A percentile compares a stretch with the other conserved stretches of the same genome.
Evolutionary conservation across 2,797 vertebrate genomes (phyloP).

Genomic region (Lepus oiostolus): DNA sequence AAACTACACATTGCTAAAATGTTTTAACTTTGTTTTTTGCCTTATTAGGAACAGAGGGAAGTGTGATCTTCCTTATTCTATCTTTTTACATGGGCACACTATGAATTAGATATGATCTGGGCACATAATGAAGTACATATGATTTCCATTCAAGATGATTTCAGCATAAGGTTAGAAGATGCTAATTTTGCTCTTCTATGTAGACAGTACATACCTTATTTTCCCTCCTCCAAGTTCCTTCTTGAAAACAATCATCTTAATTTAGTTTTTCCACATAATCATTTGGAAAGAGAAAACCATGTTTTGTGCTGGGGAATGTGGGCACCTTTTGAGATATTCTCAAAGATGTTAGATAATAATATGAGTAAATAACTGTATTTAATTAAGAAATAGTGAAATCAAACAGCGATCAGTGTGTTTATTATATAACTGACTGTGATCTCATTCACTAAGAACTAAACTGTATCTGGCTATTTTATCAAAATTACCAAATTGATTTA

Average conservation of each 20-base stretch:
- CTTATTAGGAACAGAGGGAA: neutral
- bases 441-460: conserved; percentile 8
- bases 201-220: neutral
- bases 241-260: neutral
- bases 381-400: neutral
- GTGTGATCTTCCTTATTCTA: neutral
- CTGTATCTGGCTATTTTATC: neutral
- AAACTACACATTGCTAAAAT: neutral
- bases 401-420: neutral
- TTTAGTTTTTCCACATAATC: neutral
- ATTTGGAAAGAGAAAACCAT: neutral
- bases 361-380: neutral
- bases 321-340: neutral
- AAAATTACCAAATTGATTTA: neutral
- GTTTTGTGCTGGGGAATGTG: neutral
- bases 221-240: neutral
- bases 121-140: neutral
- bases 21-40: neutral
- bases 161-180: neutral
- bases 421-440: neutral
- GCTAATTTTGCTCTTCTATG: neutral
- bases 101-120: neutral
- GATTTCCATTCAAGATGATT: neutral
- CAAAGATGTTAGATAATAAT: neutral
- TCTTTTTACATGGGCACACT: neutral